Evolutionary conservation across 1,140 invertebrate genomes (phyloP).

Genomic region (Mylabris phalerata): DNA sequence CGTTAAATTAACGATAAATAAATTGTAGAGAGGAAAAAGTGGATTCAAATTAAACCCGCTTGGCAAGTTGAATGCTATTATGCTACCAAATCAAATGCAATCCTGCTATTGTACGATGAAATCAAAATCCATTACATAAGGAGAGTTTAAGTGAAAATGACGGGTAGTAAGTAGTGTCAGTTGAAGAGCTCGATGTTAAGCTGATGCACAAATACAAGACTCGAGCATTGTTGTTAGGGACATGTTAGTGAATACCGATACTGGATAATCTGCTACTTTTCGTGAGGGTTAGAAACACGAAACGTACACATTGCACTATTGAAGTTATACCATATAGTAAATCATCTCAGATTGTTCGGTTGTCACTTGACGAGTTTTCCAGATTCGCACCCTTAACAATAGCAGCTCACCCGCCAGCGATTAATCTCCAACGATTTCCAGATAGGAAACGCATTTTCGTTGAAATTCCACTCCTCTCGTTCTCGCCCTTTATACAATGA

Average conservation of each 20-base stretch:
- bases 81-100: slow-evolving; percentile 32
- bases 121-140: slow-evolving; percentile 40
- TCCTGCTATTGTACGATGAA: slow-evolving; percentile 36
- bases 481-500: no score
- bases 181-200: slow-evolving; percentile 32
- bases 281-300: neutral
- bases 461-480: no score
- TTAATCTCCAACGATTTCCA: no score
- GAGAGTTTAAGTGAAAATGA: slow-evolving; percentile 20
- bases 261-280: slow-evolving; percentile 35
- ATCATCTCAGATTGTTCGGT: slow-evolving; percentile 21
- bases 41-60: neutral
- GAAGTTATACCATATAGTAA: slow-evolving; percentile 7
- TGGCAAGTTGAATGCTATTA: slow-evolving; percentile 21
- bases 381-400: slow-evolving; percentile 15
- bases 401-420: neutral
- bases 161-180: slow-evolving; percentile 4
- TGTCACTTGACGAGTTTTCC: slow-evolving; percentile 21
- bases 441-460: no score
- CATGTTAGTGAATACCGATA: slow-evolving; percentile 39
- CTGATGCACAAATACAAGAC: slow-evolving; percentile 30
- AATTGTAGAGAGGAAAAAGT: no score
- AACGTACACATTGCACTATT: slow-evolving; percentile 24
- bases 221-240: slow-evolving; percentile 25
- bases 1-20: no score